phyloP scores from a whole-genome alignment of 92 coral and sea anemone species.

The Umimayanthus chanpuru region DNA sequence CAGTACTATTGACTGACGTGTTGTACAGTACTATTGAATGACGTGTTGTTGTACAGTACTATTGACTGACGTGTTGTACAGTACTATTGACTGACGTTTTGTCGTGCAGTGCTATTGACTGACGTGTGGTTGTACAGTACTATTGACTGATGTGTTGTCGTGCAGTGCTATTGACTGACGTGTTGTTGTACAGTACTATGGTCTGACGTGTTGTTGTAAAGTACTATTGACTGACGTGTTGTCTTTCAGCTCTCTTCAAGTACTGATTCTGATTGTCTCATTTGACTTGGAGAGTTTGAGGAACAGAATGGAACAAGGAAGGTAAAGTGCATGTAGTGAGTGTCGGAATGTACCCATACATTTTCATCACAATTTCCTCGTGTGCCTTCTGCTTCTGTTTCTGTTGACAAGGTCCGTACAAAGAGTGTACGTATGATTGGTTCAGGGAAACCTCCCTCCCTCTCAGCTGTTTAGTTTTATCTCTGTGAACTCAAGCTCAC shows the following conservation, averaged over 20 bases:
- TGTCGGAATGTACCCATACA: not conserved
- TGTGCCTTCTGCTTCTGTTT: not conserved
- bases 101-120: not conserved
- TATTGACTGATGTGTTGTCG: no score
- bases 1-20: no score
- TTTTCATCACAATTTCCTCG: not conserved
- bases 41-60: no score
- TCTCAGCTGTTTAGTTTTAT: no score
- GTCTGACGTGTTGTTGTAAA: not conserved
- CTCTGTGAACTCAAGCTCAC: no score
- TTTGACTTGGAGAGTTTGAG: slow-evolving; percentile 82
- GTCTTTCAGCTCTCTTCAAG: slow-evolving; percentile 82
- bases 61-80: not conserved
- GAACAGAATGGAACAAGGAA: slow-evolving; percentile 76
- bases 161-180: no score
- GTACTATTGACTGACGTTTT: no score
- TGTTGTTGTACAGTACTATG: not conserved
- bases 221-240: not conserved
- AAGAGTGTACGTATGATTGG: no score
- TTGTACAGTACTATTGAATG: no score
- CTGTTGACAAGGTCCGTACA: not conserved
- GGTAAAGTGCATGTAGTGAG: slow-evolving; percentile 46
- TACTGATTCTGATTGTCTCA: slow-evolving; percentile 83
- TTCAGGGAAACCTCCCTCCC: no score
- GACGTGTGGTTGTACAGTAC: not conserved